A percentile compares a stretch with the other conserved stretches of the same genome.
Evolutionary conservation across 2,797 vertebrate species (phyloP).

Genomic region (Spinus olivaceus): DNA sequence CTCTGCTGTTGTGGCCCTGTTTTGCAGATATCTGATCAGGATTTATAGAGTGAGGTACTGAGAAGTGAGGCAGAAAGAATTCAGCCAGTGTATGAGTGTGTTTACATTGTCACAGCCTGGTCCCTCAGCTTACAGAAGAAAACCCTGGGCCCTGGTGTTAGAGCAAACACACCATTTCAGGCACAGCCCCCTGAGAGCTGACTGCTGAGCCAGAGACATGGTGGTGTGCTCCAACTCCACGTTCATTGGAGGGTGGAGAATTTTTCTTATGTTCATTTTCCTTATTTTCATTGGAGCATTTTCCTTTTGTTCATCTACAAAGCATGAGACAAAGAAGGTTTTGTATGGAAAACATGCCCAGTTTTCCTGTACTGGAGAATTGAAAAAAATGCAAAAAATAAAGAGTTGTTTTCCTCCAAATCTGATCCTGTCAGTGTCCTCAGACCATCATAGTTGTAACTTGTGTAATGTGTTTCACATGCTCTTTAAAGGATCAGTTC

Average conservation of each 20-base stretch:
- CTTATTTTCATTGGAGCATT: neutral
- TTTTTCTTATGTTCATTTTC: neutral
- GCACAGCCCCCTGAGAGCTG: neutral
- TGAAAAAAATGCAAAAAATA: no score
- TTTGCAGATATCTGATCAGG: neutral
- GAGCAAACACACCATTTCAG: neutral
- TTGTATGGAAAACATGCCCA: neutral
- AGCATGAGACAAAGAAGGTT: neutral
- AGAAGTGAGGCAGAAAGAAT: neutral
- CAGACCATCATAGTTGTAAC: neutral
- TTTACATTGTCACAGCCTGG: neutral
- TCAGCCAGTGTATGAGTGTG: neutral
- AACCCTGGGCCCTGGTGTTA: neutral
- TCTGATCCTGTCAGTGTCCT: neutral
- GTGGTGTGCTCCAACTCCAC: rapidly evolving
- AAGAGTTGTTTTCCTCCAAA: neutral
- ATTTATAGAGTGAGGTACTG: neutral
- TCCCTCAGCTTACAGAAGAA: neutral
- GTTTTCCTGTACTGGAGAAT: neutral
- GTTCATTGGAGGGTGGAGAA: neutral
- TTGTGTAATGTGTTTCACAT: neutral
- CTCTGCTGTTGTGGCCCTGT: neutral
- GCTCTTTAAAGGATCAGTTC: neutral
- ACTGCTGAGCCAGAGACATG: neutral
- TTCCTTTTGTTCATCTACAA: neutral